These are phyloP conservation scores for cattle (Bos taurus) DNA, from an alignment of 2,113 vertebrate species.

Conservation along the genomic window DNA sequence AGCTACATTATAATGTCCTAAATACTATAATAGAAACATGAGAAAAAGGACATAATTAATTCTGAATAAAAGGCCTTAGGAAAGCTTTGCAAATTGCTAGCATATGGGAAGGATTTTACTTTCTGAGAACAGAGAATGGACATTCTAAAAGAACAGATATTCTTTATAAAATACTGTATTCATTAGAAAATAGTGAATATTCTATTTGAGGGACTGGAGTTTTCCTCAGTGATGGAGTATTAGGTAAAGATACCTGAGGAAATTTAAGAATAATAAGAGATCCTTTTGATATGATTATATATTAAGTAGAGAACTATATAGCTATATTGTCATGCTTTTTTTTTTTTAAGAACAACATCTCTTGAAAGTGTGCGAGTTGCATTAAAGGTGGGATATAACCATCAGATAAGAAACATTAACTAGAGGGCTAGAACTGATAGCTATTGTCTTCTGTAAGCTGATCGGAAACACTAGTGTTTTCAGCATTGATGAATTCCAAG, in stretches of 20 bases:
- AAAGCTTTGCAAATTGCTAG: background rate
- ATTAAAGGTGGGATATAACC: background rate
- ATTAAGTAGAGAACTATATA: background rate
- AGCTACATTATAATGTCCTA: background rate
- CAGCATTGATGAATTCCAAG: background rate
- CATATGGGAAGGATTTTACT: background rate
- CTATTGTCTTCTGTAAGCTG: fast-evolving
- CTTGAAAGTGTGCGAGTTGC: background rate
- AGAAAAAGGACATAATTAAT: background rate
- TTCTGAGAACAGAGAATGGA: background rate
- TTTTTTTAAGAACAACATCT: background rate
- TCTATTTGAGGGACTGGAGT: background rate
- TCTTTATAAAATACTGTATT: background rate
- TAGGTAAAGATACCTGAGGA: background rate
- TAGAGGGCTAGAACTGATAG: background rate
- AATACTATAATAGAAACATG: background rate
- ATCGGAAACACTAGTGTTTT: background rate
- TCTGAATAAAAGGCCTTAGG: background rate
- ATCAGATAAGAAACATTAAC: background rate
- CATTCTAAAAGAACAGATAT: background rate
- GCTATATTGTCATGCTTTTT: background rate
- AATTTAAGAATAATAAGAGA: background rate
- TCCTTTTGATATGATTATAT: background rate
- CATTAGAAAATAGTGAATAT: background rate
- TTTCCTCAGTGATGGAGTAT: background rate